A percentile compares a stretch with the other conserved stretches of the same genome.
Evolutionary conservation across 2,888 invertebrate genomes (phyloP).

Genomic region (Ctenicera cuprea): DNA sequence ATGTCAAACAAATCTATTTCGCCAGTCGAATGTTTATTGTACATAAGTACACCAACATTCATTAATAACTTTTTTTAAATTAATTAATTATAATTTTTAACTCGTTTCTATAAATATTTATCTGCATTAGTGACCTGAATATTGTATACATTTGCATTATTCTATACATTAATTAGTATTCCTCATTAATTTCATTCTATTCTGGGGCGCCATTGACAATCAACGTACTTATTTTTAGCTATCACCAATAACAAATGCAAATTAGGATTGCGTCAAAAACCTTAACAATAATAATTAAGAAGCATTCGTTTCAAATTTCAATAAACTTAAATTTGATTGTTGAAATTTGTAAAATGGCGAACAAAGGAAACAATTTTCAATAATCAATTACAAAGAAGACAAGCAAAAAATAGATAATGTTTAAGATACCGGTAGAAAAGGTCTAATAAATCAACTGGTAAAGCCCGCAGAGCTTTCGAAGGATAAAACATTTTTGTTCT

Average conservation of each 20-base stretch:
- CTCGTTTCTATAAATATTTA: no score
- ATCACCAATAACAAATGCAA: constrained; percentile 9
- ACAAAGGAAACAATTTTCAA: not conserved
- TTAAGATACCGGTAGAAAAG: constrained; percentile 9
- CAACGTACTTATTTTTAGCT: not conserved
- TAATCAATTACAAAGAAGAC: constrained; percentile 16
- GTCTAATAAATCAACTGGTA: constrained; percentile 7
- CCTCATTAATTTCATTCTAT: not conserved
- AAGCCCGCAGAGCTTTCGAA: not conserved
- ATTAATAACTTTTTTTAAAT: no score
- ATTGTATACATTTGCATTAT: no score
- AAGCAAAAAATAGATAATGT: constrained; percentile 16
- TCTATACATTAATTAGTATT: constrained; percentile 7
- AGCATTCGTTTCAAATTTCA: not conserved
- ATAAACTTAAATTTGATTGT: not conserved
- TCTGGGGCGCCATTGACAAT: not conserved
- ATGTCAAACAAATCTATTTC: no score
- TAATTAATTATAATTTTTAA: no score
- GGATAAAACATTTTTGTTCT: constrained; percentile 12
- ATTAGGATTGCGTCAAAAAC: not conserved
- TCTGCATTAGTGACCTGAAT: no score
- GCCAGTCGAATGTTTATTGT: no score
- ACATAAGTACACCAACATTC: no score
- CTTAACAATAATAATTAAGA: not conserved
- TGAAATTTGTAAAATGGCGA: not conserved